Evolutionary conservation across 2,113 vertebrate species (phyloP), one percentile per base, ranked within the genome.

Genomic region (Odocoileus hemionus): DNA sequence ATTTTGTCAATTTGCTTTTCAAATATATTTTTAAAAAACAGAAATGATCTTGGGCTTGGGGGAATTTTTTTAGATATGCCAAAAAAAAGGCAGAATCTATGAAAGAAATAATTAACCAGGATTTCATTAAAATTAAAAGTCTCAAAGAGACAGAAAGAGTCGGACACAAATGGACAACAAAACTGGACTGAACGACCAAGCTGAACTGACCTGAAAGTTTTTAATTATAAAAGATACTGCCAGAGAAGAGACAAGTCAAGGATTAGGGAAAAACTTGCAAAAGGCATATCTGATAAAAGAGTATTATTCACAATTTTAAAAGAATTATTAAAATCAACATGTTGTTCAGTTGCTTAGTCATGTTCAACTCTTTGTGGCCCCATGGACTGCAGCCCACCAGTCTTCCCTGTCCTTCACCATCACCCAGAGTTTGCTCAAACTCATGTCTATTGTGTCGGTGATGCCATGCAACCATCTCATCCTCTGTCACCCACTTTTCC

Each of bases 121-220:
- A 30, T 25, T 45, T 96, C 26, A 86, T 57, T 86, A 94, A 79
- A 57, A 57, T 57, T 78, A 50, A 47, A 55, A n/a, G n/a, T 36
- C 0, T 0, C n/a, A 70, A 39, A 5, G 64, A 36, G 19, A 23
- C 64, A 70, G 64, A 36, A 70, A 36, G 19, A 70, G 19, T 70
- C 1, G 0, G 10, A 39, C 19, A 70, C 2, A 1, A 70, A 10
- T 70, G n/a, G 39, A 70, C 0, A 0, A 39, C n/a, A 11, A 23
- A 70, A 3, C 19, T 70, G 10, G 1, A 39, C 67, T 70, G 19
- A 70, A 70, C 0, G 5, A 70, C n/a, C 67, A 21, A 36, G 36
- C 9, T 23, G 67, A 70, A 36, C 9, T 36, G n/a, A 6, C 36
- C 19, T 39, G 67, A 70, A 70, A 12, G 5, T 23, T 70, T 70